Conservation (phyloP, 2,113 vertebrate species). For the Bos javanicus region DNA sequence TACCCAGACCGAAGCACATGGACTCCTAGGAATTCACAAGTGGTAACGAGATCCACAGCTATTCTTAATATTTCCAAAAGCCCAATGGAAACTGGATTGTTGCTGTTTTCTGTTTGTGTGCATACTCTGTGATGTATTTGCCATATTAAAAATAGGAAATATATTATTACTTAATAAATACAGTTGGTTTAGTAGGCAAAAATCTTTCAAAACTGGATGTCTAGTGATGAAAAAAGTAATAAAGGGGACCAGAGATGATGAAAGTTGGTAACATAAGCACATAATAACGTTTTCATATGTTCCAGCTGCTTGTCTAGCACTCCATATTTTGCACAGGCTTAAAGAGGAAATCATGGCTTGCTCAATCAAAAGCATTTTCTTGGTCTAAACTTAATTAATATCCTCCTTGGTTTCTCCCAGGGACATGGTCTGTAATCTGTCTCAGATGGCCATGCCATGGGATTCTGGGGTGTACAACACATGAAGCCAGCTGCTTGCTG, state of each 20-base stretch:
- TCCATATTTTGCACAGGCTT: constrained; percentile 44
- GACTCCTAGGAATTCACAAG: not conserved
- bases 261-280: not conserved
- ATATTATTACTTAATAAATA: constrained; percentile 60
- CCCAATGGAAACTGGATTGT: constrained; percentile 18
- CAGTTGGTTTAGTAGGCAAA: constrained; percentile 57
- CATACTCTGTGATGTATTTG: not conserved
- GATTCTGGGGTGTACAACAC: not conserved
- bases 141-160: constrained; percentile 48
- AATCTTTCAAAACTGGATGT: constrained; percentile 52
- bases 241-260: constrained; percentile 18
- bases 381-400: constrained; percentile 47
- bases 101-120: constrained; percentile 17
- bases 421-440: not conserved
- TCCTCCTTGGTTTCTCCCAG: not conserved
- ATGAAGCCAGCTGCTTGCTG: not conserved
- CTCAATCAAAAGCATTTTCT: constrained; percentile 55
- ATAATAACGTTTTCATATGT: constrained; percentile 34
- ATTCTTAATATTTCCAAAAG: constrained; percentile 46
- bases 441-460: not conserved
- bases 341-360: constrained; percentile 40
- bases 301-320: constrained; percentile 50
- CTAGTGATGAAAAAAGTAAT: constrained; percentile 25
- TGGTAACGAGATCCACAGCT: not conserved
- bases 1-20: not conserved